Conservation (phyloP, 2,797 vertebrate genomes). For the Enteromius afrohamiltoni region DNA sequence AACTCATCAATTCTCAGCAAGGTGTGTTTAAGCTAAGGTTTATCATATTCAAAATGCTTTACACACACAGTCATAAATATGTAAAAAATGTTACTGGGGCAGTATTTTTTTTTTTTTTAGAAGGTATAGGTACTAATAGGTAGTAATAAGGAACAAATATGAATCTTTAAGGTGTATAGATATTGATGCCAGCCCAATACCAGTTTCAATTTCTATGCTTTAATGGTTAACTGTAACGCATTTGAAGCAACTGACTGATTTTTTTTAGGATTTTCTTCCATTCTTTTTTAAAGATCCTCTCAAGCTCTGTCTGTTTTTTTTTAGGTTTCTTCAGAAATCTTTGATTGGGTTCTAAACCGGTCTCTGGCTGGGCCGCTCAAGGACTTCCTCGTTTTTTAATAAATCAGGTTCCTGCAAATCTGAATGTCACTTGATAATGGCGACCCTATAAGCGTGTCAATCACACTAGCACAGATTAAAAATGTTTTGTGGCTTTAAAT, state of each 20-base stretch:
- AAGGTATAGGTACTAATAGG: no score
- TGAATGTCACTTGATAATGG: conserved; percentile 32
- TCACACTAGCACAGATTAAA: conserved; percentile 71
- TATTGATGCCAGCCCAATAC: not conserved
- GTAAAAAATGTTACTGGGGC: no score
- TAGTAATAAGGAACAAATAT: no score
- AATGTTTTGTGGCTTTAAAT: conserved; percentile 51
- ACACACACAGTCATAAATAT: no score
- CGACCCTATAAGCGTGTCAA: conserved; percentile 63
- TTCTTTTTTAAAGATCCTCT: not conserved
- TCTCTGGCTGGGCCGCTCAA: not conserved
- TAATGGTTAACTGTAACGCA: not conserved
- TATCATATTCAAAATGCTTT: no score
- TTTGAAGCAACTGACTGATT: no score
- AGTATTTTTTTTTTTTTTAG: no score
- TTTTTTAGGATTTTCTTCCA: not conserved
- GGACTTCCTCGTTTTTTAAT: not conserved
- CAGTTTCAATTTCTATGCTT: not conserved
- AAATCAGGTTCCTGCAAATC: conserved; percentile 2
- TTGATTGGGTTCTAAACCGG: not conserved
- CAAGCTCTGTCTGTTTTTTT: not conserved
- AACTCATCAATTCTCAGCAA: no score
- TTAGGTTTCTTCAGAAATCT: not conserved
- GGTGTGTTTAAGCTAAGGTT: no score
- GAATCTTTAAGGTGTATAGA: no score